Conservation (phyloP, 2,113 vertebrate species). For the Nothoprocta pentlandii region DNA sequence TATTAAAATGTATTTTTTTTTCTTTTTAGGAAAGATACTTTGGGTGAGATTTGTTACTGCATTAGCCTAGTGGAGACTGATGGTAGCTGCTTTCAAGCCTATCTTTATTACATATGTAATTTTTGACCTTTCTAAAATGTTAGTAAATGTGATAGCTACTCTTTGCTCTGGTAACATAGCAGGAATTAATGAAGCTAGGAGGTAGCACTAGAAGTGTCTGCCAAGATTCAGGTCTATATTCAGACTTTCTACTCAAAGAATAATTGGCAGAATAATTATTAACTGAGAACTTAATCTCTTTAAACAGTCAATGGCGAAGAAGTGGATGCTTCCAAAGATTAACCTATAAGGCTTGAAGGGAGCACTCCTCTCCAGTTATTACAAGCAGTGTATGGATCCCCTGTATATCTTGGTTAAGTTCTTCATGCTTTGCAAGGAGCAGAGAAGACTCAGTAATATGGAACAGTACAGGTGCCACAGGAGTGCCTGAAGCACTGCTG, state of each 20-base stretch:
- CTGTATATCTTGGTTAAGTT: not conserved
- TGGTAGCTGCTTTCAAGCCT: not conserved
- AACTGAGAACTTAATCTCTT: not conserved
- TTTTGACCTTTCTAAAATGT: not conserved
- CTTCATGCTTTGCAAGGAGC: not conserved
- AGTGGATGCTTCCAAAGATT: not conserved
- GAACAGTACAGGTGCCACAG: not conserved
- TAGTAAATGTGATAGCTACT: not conserved
- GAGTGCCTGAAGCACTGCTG: not conserved
- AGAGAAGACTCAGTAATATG: not conserved
- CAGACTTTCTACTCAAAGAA: not conserved
- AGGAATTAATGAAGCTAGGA: not conserved
- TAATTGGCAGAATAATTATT: not conserved
- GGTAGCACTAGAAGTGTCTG: not conserved
- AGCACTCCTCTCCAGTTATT: not conserved
- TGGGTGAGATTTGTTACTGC: not conserved
- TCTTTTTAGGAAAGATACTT: not conserved
- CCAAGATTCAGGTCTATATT: not conserved
- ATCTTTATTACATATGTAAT: not conserved
- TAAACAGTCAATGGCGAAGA: not conserved
- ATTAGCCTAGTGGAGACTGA: not conserved
- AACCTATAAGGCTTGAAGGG: not conserved
- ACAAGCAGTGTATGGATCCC: not conserved
- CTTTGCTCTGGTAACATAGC: not conserved
- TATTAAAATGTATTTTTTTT: not conserved